phyloP scores from a whole-genome alignment of 1,140 invertebrate species.

The Psilanteris sp. region DNA sequence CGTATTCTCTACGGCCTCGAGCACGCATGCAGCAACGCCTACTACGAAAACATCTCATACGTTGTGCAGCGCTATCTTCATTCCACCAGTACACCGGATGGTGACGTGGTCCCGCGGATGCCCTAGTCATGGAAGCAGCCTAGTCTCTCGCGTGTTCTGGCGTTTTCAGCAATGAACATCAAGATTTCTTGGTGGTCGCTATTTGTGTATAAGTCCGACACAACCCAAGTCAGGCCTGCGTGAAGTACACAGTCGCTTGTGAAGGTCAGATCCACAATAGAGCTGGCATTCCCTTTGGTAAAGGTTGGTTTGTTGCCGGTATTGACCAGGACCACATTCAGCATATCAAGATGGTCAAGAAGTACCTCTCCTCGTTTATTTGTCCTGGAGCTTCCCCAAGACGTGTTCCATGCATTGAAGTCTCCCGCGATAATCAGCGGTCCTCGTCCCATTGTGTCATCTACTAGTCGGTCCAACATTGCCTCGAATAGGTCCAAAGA shows the following conservation, averaged over 20 bases:
- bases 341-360: not conserved
- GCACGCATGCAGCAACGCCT: not conserved
- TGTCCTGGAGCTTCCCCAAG: slow-evolving; percentile 1
- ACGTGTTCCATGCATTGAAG: too few relatives aligned
- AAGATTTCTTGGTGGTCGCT: slow-evolving; percentile 22
- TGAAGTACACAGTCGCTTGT: too few relatives aligned
- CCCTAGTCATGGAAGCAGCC: slow-evolving; percentile 3
- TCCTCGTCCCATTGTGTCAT: not conserved
- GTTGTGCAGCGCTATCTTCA: slow-evolving; percentile 5
- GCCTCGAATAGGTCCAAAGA: too few relatives aligned
- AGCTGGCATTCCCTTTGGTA: too few relatives aligned
- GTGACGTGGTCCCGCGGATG: too few relatives aligned
- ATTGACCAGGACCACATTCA: not conserved
- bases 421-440: slow-evolving; percentile 29
- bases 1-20: not conserved
- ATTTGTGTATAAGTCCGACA: too few relatives aligned
- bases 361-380: not conserved
- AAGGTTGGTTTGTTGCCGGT: too few relatives aligned
- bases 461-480: too few relatives aligned
- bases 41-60: not conserved
- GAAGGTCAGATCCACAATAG: too few relatives aligned
- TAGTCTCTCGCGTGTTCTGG: too few relatives aligned
- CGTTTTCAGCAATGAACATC: too few relatives aligned
- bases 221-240: not conserved
- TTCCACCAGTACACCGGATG: slow-evolving; percentile 19